Evolutionary conservation across 2,797 vertebrate genomes (phyloP).

Genomic region (Poecilia picta): DNA sequence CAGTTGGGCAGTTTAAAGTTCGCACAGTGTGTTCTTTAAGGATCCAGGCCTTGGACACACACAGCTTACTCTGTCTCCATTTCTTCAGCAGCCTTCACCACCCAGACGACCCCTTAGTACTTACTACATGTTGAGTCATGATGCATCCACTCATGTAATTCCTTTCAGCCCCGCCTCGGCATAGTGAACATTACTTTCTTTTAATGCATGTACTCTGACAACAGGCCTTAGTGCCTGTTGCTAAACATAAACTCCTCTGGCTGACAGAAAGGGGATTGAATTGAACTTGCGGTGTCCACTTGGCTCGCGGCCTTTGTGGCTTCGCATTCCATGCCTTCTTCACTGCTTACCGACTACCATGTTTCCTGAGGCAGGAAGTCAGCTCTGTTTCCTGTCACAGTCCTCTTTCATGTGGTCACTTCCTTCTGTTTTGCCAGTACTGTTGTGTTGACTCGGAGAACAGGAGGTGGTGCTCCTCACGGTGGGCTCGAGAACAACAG

Average conservation of each 20-base stretch:
- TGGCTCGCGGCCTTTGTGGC: slow-evolving; percentile 53
- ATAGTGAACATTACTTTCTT: slow-evolving; percentile 35
- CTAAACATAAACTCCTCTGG: slow-evolving; percentile 50
- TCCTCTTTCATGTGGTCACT: slow-evolving; percentile 86
- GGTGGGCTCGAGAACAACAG: slow-evolving; percentile 24
- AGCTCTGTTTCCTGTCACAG: slow-evolving; percentile 80
- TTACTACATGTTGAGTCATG: slow-evolving; percentile 40
- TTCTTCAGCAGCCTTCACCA: slow-evolving; percentile 43
- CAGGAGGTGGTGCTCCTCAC: slow-evolving; percentile 43
- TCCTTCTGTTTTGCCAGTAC: slow-evolving; percentile 78
- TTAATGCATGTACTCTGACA: slow-evolving; percentile 50
- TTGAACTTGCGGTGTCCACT: slow-evolving; percentile 51
- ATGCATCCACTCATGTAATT: slow-evolving; percentile 40
- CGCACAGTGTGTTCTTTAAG: slow-evolving; percentile 75
- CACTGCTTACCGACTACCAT: slow-evolving; percentile 67
- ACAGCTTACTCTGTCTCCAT: slow-evolving; percentile 57
- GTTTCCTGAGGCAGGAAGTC: slow-evolving; percentile 85
- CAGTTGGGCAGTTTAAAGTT: slow-evolving; percentile 66
- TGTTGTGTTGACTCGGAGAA: slow-evolving; percentile 60
- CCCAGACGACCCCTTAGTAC: slow-evolving; percentile 26
- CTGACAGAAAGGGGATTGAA: not conserved
- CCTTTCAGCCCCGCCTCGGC: slow-evolving; percentile 42
- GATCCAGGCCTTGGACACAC: slow-evolving; percentile 53
- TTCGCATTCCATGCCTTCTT: slow-evolving; percentile 77
- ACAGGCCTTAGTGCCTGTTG: slow-evolving; percentile 36